A percentile compares a stretch with the other conserved stretches of the same genome.
These are phyloP conservation scores for Linnaemya vulpina DNA, from an alignment of 2,888 invertebrate species.

Conservation along the genomic window DNA sequence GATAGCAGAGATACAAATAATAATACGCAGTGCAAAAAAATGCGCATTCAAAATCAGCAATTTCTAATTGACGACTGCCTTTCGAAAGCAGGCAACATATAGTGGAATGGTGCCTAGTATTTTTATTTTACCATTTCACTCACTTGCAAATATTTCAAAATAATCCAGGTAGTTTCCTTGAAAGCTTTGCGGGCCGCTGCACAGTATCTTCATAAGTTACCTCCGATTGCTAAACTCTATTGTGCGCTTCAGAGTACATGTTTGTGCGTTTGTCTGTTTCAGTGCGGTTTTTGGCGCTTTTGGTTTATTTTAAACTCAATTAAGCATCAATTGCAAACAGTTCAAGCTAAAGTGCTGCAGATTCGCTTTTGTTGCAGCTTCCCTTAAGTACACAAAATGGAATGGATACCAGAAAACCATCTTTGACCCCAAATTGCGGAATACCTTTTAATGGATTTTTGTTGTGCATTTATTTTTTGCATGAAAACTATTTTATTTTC, in stretches of 20 bases:
- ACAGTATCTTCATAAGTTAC: constrained; percentile 6
- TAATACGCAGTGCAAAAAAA: no score
- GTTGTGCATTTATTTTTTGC: neutral
- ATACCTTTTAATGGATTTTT: constrained; percentile 41
- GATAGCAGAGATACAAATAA: no score
- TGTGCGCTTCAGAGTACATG: constrained; percentile 6
- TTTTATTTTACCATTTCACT: no score
- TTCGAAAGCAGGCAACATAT: no score
- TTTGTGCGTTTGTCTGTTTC: constrained; percentile 19
- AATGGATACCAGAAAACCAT: constrained; percentile 9
- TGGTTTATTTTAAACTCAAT: constrained; percentile 65
- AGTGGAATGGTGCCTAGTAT: no score
- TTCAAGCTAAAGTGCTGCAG: constrained; percentile 54
- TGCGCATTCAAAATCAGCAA: no score
- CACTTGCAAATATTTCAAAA: no score
- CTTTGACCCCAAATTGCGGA: constrained; percentile 28
- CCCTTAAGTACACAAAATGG: constrained; percentile 13
- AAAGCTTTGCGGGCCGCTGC: constrained; percentile 13
- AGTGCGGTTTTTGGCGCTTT: constrained; percentile 38
- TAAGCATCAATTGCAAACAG: constrained; percentile 62
- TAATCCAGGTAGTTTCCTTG: neutral
- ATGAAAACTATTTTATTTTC: neutral
- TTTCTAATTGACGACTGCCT: no score
- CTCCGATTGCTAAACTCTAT: constrained; percentile 31
- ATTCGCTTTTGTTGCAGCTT: constrained; percentile 1